These are phyloP conservation scores for Hydrochoerus hydrochaeris DNA, from an alignment of 2,113 vertebrate genomes.

Conservation along the genomic window DNA sequence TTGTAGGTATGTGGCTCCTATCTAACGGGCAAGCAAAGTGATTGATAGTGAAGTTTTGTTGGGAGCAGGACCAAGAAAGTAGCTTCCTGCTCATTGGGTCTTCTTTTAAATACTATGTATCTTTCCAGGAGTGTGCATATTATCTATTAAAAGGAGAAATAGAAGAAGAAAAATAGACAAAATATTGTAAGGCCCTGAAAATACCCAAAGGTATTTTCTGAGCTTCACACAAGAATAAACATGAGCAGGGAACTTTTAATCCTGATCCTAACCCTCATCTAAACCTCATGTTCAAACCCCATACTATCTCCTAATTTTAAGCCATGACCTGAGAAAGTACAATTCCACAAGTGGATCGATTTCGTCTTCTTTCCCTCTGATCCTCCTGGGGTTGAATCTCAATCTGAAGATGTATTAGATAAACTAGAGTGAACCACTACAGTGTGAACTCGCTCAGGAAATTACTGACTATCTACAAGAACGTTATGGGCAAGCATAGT, in stretches of 20 bases:
- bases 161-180: background rate
- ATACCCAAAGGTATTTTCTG: background rate
- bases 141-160: background rate
- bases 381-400: background rate
- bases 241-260: background rate
- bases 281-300: background rate
- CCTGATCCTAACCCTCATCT: background rate
- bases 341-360: background rate
- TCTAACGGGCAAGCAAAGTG: background rate
- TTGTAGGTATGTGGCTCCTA: background rate
- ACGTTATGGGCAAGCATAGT: background rate
- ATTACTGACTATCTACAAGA: background rate
- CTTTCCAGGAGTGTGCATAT: background rate
- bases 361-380: conserved; percentile 16
- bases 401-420: background rate
- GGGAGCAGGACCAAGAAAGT: background rate
- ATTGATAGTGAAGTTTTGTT: background rate
- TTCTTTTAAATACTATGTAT: background rate
- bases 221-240: background rate
- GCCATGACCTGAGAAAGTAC: background rate
- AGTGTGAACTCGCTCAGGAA: background rate
- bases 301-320: background rate
- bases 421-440: conserved; percentile 17
- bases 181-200: background rate
- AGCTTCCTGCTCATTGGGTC: background rate